A percentile compares a stretch with the other conserved stretches of the same genome.
phyloP scores from a whole-genome alignment of 2,113 vertebrate genomes.

The Phainopepla nitens region DNA sequence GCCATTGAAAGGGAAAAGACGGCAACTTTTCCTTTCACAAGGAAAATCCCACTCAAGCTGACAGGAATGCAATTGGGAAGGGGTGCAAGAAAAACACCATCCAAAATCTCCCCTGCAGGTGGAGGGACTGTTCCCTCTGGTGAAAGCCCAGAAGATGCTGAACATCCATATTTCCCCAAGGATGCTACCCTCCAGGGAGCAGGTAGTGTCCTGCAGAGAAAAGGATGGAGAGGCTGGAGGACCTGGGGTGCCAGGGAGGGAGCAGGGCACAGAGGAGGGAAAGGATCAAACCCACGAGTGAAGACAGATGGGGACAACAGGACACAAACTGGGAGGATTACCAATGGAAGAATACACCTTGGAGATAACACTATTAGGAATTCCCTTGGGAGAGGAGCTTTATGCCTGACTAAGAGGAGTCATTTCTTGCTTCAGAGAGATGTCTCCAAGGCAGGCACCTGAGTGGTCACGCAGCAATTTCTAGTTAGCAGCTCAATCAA shows the following conservation, averaged over 20 bases:
- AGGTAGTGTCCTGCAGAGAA: background rate
- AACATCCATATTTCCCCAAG: background rate
- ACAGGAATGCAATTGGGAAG: background rate
- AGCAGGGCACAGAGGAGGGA: background rate
- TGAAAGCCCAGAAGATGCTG: background rate
- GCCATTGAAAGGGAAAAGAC: background rate
- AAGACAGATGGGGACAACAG: background rate
- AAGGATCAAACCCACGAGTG: background rate
- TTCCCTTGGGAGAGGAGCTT: background rate
- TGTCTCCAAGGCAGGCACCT: background rate
- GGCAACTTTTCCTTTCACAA: background rate
- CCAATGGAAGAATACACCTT: slow-evolving; percentile 17
- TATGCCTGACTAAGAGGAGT: background rate
- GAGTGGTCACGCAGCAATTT: slow-evolving; percentile 4
- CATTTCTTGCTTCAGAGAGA: slow-evolving; percentile 9
- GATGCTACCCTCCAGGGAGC: background rate
- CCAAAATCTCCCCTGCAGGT: background rate
- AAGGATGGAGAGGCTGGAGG: background rate
- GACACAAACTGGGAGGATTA: background rate
- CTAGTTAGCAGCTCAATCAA: background rate
- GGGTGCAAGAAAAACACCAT: background rate
- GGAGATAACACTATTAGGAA: background rate
- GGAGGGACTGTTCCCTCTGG: background rate
- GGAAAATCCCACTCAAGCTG: background rate
- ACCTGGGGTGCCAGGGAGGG: background rate